Evolutionary conservation across 2,113 vertebrate genomes (phyloP).

Genomic region (Triplophysa siluroides): DNA sequence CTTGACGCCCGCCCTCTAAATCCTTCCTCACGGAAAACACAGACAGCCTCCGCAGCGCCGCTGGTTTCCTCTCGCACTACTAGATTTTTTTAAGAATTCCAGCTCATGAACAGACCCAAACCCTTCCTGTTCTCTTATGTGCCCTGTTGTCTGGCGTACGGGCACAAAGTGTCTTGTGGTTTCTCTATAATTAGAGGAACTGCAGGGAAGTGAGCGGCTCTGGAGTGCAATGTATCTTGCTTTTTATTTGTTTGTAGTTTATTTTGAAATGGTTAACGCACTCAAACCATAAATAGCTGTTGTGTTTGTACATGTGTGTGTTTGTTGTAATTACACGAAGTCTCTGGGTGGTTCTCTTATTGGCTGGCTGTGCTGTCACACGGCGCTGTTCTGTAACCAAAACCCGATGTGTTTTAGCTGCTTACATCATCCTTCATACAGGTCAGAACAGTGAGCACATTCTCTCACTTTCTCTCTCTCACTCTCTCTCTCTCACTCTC

Average conservation of each 20-base stretch:
- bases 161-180: constrained; percentile 32
- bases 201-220: not conserved
- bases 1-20: constrained; percentile 21
- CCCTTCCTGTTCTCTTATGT: constrained; percentile 30
- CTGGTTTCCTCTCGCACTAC: constrained; percentile 27
- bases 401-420: constrained; percentile 15
- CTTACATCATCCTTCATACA: constrained; percentile 42
- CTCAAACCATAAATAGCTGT: not conserved
- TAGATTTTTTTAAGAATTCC: constrained; percentile 14
- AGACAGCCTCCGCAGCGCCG: constrained; percentile 12
- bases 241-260: not conserved
- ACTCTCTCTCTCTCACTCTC: not conserved
- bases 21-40: constrained; percentile 31
- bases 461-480: not conserved
- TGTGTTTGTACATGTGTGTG: not conserved
- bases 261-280: constrained; percentile 12
- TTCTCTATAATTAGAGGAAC: constrained; percentile 40
- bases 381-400: constrained; percentile 2
- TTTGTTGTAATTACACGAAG: constrained; percentile 14
- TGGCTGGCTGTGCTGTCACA: constrained; percentile 16
- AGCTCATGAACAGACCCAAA: not conserved
- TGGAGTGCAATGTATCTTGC: not conserved
- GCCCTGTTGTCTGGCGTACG: constrained; percentile 4
- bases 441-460: constrained; percentile 5
- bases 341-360: not conserved